These are phyloP conservation scores for Drosophila testacea DNA, from an alignment of 2,888 invertebrate species.

Conservation along the genomic window DNA sequence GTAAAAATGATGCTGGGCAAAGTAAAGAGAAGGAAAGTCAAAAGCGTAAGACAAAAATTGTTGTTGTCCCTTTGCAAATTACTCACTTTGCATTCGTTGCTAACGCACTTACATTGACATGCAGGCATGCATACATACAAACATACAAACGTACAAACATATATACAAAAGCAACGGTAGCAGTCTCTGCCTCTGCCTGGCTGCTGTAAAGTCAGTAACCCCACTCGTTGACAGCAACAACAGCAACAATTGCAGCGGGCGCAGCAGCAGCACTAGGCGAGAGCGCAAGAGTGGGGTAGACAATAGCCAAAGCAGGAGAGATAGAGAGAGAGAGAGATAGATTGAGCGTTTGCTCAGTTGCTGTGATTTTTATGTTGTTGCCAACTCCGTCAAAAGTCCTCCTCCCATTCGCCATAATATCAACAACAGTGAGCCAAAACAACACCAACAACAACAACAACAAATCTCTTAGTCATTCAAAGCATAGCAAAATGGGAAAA, in stretches of 20 bases:
- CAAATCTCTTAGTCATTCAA: slow-evolving; percentile 71
- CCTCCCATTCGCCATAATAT: slow-evolving; percentile 42
- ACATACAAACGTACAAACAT: slow-evolving; percentile 5
- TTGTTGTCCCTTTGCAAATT: slow-evolving; percentile 36
- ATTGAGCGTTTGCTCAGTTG: slow-evolving; percentile 58
- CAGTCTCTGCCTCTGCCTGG: slow-evolving; percentile 55
- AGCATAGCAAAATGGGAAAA: slow-evolving; percentile 48
- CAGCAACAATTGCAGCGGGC: slow-evolving; percentile 28
- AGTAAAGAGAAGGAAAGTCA: slow-evolving; percentile 44
- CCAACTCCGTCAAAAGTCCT: slow-evolving; percentile 66
- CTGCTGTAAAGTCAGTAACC: slow-evolving; percentile 81
- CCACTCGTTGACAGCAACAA: slow-evolving; percentile 68
- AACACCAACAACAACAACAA: slow-evolving; percentile 29
- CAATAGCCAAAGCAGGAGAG: slow-evolving; percentile 32
- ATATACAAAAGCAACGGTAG: slow-evolving; percentile 50
- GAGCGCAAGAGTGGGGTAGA: slow-evolving; percentile 41
- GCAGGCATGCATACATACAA: slow-evolving; percentile 14
- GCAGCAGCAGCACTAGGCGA: slow-evolving; percentile 38
- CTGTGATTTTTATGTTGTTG: slow-evolving; percentile 76
- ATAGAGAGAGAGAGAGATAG: slow-evolving; percentile 20
- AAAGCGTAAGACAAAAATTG: slow-evolving; percentile 53
- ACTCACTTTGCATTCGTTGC: slow-evolving; percentile 49
- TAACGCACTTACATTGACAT: slow-evolving; percentile 56
- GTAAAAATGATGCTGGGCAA: slow-evolving; percentile 32
- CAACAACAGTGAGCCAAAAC: slow-evolving; percentile 28